These are phyloP conservation scores for Mirounga angustirostris DNA, from an alignment of 2,113 vertebrate species.

Conservation along the genomic window DNA sequence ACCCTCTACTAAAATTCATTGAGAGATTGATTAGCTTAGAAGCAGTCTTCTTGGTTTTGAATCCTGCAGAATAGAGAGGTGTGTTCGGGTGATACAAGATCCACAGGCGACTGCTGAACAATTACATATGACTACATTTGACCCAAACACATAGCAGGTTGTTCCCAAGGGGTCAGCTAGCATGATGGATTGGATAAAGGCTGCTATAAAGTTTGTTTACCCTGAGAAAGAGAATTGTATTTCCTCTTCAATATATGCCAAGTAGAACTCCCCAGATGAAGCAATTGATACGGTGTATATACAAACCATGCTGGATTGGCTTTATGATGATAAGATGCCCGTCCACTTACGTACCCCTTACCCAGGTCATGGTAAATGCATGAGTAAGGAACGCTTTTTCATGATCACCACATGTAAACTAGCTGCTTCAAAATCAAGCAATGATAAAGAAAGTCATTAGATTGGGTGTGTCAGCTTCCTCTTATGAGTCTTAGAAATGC, in stretches of 20 bases:
- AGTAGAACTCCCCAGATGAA: neutral
- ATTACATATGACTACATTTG: neutral
- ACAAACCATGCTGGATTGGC: neutral
- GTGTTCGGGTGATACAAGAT: neutral
- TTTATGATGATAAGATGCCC: neutral
- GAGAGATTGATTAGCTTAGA: neutral
- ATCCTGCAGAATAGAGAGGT: neutral
- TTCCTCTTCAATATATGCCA: neutral
- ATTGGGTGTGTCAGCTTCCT: neutral
- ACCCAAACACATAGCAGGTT: neutral
- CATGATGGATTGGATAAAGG: neutral
- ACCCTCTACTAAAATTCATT: neutral
- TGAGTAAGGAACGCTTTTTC: neutral
- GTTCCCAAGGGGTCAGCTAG: neutral
- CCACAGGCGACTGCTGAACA: neutral
- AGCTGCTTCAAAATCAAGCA: neutral
- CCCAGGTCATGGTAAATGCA: neutral
- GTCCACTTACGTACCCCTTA: neutral
- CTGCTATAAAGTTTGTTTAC: neutral
- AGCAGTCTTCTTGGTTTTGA: neutral
- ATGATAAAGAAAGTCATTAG: neutral
- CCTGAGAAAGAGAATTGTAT: neutral
- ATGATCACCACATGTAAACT: neutral
- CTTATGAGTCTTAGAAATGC: neutral
- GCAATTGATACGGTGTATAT: neutral